Conservation (phyloP, 2,113 vertebrate genomes). For the Albula goreensis region DNA sequence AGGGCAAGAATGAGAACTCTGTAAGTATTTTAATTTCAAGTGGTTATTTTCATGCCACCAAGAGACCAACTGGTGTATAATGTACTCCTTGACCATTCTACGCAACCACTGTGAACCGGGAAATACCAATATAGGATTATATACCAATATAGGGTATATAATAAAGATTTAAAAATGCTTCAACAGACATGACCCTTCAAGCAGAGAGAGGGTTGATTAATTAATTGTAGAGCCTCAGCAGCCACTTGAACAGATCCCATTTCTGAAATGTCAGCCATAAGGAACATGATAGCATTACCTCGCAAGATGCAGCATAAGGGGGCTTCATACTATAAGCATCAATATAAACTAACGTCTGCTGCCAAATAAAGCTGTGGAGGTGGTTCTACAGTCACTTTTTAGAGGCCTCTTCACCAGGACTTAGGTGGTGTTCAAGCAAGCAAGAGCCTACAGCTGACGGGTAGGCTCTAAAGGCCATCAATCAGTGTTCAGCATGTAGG, state of each 20-base stretch:
- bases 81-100: too few relatives aligned
- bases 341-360: not conserved
- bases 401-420: constrained; percentile 3
- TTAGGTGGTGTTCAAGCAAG: not conserved
- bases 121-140: too few relatives aligned
- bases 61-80: too few relatives aligned
- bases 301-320: not conserved
- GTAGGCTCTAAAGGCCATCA: not conserved
- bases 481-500: constrained; percentile 14
- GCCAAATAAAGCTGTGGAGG: constrained; percentile 10
- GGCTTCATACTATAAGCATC: not conserved
- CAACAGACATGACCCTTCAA: not conserved
- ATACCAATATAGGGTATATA: too few relatives aligned
- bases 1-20: too few relatives aligned
- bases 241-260: not conserved
- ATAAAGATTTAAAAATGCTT: not conserved
- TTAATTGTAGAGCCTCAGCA: not conserved
- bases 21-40: too few relatives aligned
- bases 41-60: too few relatives aligned
- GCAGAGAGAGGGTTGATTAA: not conserved
- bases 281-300: not conserved
- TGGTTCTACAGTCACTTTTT: constrained; percentile 6
- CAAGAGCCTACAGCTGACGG: not conserved
- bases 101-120: too few relatives aligned
- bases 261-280: not conserved